phyloP scores from a whole-genome alignment of 1,140 invertebrate genomes.

The Drosophila lowei region DNA sequence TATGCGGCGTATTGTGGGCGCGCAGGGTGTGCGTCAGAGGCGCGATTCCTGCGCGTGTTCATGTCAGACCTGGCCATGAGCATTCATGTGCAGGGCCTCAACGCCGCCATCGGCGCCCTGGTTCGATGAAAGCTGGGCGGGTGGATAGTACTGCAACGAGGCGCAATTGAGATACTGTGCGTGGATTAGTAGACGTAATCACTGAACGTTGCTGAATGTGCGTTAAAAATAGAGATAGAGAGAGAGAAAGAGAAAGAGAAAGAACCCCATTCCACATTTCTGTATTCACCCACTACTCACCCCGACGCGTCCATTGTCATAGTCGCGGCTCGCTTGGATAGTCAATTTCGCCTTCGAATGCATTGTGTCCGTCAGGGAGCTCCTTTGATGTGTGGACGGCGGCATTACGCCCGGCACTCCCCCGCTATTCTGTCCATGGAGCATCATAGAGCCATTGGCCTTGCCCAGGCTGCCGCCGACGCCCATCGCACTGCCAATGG shows the following conservation, averaged over 20 bases:
- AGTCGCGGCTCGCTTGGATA: conserved; percentile 89
- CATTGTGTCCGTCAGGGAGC: conserved; percentile 92
- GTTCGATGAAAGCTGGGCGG: conserved; percentile 87
- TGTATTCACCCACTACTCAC: conserved; percentile 47
- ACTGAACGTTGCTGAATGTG: conserved; percentile 10
- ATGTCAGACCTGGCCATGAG: conserved; percentile 84
- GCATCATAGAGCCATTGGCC: conserved; percentile 69
- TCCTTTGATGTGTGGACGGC: conserved; percentile 86
- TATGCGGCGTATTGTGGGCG: conserved; percentile 81
- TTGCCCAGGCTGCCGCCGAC: conserved; percentile 83
- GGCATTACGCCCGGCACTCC: conserved; percentile 77
- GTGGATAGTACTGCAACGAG: conserved; percentile 90
- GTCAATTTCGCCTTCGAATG: conserved; percentile 93
- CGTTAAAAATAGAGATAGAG: conserved; percentile 38
- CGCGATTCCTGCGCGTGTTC: conserved; percentile 82
- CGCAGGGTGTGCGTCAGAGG: conserved; percentile 83
- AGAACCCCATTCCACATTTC: no score
- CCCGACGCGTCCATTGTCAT: conserved; percentile 88
- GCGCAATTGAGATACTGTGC: conserved; percentile 79
- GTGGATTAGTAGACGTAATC: conserved; percentile 34
- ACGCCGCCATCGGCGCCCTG: conserved; percentile 86
- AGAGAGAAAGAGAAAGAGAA: neutral
- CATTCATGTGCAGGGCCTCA: conserved; percentile 88
- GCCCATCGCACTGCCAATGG: conserved; percentile 83
- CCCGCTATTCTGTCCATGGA: conserved; percentile 36